Evolutionary conservation across 2,797 vertebrate genomes (phyloP), one percentile per base, ranked within the genome.

Genomic region (Gobio occitaniae): DNA sequence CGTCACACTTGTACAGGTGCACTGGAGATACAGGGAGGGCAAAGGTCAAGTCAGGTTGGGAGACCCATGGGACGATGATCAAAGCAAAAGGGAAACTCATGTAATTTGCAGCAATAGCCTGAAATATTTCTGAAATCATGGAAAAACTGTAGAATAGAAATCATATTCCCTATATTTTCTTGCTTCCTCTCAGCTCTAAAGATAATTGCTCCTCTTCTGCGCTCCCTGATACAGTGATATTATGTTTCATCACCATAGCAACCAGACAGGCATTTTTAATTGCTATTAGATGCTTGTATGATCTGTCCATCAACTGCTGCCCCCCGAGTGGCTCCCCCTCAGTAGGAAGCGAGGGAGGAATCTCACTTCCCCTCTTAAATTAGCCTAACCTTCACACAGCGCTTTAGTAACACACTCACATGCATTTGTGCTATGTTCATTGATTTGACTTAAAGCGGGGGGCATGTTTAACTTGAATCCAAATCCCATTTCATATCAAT

Each of bases 1-100:
- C 98, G 7, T 97, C 97, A 0, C 98, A 99, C 89, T 99, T 99
- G 91, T 99, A 99, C 77, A 99, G 96, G 92, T 99, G 97, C 90
- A 99, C 98, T 99, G 94, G 3, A 54, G n/a, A 54, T 44, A 84
- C 32, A 82, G n/a, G 79, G 4, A 74, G 77, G 75, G 54, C 70
- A 61, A 71, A 48, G 74, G 77, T 79, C 29, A 52, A 44, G 15
- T 75, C 52, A 87, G 54, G 44, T 50, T 17, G 56, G 47, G 19
- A 29, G n/a, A 29, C 12, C 32, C 44, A 61, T 36, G 11, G 61
- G 38, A 68, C 32, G 65, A 16, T 12, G 7, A 56, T 68, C 47
- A 54, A 77, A 77, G 21, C 47, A 21, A 66, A 65, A 32, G 19
- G 4, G n/a, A 61, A 47, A 61, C 16, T 29, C 41, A 52, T 68